These are phyloP conservation scores for Perognathus longimembris DNA, from an alignment of 2,113 vertebrate genomes.

Conservation along the genomic window DNA sequence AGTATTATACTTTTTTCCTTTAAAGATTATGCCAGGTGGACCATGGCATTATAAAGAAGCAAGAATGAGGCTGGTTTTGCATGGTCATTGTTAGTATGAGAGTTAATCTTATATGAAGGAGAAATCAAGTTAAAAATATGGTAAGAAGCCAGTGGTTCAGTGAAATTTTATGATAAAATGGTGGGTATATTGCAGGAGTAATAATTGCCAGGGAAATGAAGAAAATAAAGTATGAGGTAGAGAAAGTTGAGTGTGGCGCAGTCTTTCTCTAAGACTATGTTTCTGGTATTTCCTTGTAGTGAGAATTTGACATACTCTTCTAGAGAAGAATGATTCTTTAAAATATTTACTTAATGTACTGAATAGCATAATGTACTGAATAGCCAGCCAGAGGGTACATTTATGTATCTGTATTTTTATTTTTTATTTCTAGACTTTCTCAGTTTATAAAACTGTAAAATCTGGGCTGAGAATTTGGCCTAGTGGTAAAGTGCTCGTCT, in stretches of 20 bases:
- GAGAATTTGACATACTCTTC: constrained; percentile 6
- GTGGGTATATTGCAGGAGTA: not conserved
- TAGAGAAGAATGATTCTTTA: not conserved
- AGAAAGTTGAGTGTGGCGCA: not conserved
- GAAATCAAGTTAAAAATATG: not conserved
- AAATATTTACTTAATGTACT: not conserved
- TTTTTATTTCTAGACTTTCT: constrained; percentile 26
- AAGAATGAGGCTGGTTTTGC: not conserved
- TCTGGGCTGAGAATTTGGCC: no score
- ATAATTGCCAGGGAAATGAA: not conserved
- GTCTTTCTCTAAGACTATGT: not conserved
- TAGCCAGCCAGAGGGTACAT: not conserved
- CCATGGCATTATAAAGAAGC: not conserved
- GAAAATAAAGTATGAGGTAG: not conserved
- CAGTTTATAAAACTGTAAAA: not conserved
- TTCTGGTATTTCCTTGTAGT: not conserved
- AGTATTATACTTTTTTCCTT: not conserved
- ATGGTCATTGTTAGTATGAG: not conserved
- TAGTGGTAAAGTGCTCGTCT: no score
- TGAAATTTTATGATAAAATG: not conserved
- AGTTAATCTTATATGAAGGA: not conserved
- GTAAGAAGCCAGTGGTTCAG: not conserved
- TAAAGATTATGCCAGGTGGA: not conserved
- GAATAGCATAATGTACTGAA: not conserved
- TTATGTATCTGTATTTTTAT: not conserved